phyloP scores from a whole-genome alignment of 2,797 vertebrate species.

The Acanthis flammea region DNA sequence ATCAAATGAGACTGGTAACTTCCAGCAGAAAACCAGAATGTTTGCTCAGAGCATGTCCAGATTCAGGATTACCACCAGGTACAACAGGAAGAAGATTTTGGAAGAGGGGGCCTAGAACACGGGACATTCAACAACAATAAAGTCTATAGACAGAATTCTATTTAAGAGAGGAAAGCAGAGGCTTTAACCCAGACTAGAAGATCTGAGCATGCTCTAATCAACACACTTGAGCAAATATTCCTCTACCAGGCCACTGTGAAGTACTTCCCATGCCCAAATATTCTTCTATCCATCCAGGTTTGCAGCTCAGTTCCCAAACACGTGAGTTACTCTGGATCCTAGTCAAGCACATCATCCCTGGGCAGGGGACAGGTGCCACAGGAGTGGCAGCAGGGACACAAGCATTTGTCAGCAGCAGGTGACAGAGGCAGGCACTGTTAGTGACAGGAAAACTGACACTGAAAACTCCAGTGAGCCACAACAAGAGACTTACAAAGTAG shows the following conservation, averaged over 20 bases:
- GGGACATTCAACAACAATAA: not conserved
- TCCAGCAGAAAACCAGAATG: not conserved
- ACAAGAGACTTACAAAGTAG: slow-evolving; percentile 91
- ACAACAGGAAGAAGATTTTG: not conserved
- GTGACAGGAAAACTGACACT: slow-evolving; percentile 62
- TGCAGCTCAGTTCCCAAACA: not conserved
- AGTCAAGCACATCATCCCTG: not conserved
- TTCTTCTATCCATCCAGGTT: not conserved
- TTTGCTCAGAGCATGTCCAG: slow-evolving; percentile 13
- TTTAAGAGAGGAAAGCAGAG: not conserved
- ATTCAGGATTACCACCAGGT: not conserved
- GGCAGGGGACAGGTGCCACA: not conserved
- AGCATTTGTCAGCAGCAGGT: slow-evolving; percentile 57
- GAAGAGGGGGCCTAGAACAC: not conserved
- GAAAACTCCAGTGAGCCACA: slow-evolving; percentile 62
- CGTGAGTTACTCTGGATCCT: not conserved
- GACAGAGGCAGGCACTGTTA: slow-evolving; percentile 73
- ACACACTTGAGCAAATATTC: slow-evolving; percentile 13
- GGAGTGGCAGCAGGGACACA: slow-evolving; percentile 35
- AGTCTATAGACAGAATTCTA: fast-evolving
- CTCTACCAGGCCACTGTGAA: not conserved
- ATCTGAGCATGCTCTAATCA: slow-evolving; percentile 55
- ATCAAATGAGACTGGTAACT: not conserved
- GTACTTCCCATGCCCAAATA: slow-evolving; percentile 40
- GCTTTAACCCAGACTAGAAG: not conserved